phyloP scores from a whole-genome alignment of 2,888 invertebrate species.

The Xanthia togata region DNA sequence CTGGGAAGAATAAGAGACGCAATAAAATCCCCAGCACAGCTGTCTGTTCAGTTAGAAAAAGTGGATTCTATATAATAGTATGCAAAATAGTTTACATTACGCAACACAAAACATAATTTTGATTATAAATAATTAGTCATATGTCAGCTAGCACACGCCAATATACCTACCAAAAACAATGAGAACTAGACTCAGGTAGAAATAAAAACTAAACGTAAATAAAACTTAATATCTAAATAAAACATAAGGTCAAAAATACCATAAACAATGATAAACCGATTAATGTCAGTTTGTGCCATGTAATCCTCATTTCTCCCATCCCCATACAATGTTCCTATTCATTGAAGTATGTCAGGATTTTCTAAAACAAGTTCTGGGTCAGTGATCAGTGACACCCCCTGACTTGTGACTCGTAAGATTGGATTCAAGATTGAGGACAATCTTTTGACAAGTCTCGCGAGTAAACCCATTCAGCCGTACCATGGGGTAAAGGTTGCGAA shows the following conservation, averaged over 20 bases:
- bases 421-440: constrained; percentile 63
- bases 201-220: no score
- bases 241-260: background rate
- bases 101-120: no score
- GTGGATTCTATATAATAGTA: no score
- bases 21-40: no score
- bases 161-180: no score
- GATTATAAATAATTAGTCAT: no score
- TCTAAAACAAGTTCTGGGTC: constrained; percentile 63
- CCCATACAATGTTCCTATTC: constrained; percentile 42
- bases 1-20: no score
- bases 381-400: constrained; percentile 56
- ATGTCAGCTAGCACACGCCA: no score
- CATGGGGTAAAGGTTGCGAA: constrained; percentile 58
- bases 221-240: no score
- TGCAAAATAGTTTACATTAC: no score
- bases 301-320: constrained; percentile 5
- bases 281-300: background rate
- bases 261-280: background rate
- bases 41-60: no score
- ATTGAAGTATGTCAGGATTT: constrained; percentile 49
- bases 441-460: constrained; percentile 65
- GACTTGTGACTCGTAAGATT: constrained; percentile 67
- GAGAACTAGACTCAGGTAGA: no score
- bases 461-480: constrained; percentile 55